A percentile compares a stretch with the other conserved stretches of the same genome.
These are phyloP conservation scores for Pyrgus malvae DNA, from an alignment of 2,888 invertebrate species.

Conservation along the genomic window DNA sequence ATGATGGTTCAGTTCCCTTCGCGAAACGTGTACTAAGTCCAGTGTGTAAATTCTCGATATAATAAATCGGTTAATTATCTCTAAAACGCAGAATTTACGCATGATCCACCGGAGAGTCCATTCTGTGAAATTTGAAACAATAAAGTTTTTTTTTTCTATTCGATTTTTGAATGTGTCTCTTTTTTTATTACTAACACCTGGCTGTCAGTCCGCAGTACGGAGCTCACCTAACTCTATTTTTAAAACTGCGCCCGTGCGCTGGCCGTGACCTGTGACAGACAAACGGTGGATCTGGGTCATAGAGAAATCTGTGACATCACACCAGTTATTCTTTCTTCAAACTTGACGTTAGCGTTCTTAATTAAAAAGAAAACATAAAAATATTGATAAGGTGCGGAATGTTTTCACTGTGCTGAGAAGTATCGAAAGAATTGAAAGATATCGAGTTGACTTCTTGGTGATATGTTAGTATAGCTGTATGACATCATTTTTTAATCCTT, in stretches of 20 bases:
- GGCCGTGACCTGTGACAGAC: slow-evolving; percentile 25
- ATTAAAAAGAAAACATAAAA: slow-evolving; percentile 6
- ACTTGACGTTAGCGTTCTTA: slow-evolving; percentile 9
- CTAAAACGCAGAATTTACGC: too few species aligned
- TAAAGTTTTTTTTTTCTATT: too few species aligned
- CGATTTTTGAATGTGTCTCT: neutral
- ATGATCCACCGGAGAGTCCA: too few species aligned
- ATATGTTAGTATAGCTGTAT: too few species aligned
- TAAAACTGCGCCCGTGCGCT: slow-evolving; percentile 14
- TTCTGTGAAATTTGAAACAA: too few species aligned
- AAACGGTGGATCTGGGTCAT: slow-evolving; percentile 25
- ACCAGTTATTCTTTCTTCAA: slow-evolving; percentile 16
- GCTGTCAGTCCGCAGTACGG: slow-evolving; percentile 9
- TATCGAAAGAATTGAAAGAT: neutral
- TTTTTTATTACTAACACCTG: slow-evolving; percentile 6
- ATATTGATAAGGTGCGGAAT: neutral
- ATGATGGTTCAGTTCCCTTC: too few species aligned
- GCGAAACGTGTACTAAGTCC: too few species aligned
- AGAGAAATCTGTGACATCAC: slow-evolving; percentile 25
- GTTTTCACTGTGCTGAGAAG: too few species aligned
- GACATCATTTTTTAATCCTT: too few species aligned
- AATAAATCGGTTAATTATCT: too few species aligned
- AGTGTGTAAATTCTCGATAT: too few species aligned
- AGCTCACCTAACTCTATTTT: slow-evolving; percentile 26
- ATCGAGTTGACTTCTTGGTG: neutral